Evolutionary conservation across 2,113 vertebrate genomes (phyloP).

Genomic region (Corynorhinus townsendii): DNA sequence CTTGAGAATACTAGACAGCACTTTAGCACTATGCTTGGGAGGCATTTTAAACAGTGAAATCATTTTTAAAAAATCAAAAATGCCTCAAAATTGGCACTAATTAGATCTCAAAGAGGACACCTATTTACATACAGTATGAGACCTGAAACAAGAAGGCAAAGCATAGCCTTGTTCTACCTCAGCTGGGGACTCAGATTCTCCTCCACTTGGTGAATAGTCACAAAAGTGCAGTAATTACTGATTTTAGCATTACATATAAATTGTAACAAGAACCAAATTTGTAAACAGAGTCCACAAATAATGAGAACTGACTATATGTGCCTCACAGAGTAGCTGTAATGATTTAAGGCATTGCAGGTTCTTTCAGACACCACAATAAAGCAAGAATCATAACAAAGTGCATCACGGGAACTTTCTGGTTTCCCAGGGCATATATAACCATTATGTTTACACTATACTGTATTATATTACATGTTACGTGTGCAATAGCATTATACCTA

Average conservation of each 20-base stretch:
- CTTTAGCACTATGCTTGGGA: too few species aligned
- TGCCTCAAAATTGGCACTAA: background rate
- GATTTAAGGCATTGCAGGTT: background rate
- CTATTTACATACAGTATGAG: background rate
- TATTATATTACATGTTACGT: background rate
- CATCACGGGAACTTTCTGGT: background rate
- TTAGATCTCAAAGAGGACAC: background rate
- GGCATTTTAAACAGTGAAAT: background rate
- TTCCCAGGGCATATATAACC: background rate
- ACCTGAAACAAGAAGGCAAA: background rate
- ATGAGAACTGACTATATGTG: background rate
- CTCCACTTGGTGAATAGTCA: background rate
- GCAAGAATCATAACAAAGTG: background rate
- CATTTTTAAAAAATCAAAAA: background rate
- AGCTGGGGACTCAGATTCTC: background rate
- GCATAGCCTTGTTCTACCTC: fast-evolving
- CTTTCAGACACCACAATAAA: background rate
- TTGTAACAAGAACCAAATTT: background rate
- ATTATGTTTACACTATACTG: too few species aligned
- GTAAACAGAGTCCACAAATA: background rate
- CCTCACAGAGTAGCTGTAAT: background rate
- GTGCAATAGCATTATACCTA: too few species aligned
- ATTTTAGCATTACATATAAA: background rate
- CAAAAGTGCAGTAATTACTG: background rate
- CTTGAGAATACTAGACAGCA: background rate